Base-by-base conservation (phyloP, 2,888 invertebrate species). In the Lasioglossum marginatum region DNA sequence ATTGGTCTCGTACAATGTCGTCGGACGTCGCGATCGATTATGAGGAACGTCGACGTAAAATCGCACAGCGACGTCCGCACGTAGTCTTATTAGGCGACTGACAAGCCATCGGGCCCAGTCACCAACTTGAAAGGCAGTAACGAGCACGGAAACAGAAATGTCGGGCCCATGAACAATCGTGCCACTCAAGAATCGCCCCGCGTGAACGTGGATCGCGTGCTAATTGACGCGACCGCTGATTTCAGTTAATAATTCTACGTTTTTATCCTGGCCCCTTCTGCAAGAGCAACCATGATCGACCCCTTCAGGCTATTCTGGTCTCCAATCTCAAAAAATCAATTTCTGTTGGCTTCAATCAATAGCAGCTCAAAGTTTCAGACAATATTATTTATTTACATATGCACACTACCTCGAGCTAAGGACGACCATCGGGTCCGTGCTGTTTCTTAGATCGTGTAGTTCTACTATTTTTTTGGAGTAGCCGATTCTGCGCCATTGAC, bases 121-220 rank as follows among this genome's bases (percentile, higher is more conserved):
- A 2, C 63, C 66, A 31, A 70, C 76, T 71, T 37, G 31, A 60
- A 40, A 77, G 63, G 27, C 57, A 63, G 68, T 90, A 90, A 89
- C 71, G 82, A 84, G 78, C 60, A 76, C 79, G 66, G 74, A 75
- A 90, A 80, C 77, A 78, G 85, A 82, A 70, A 83, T 72, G 76
- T 76, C 81, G 68, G 34, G 6, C 66, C 45, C 76, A 48, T 45
- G 71, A 85, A 77, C 77, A 83, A 85, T 84, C 79, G 68, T 80
- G 87, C 75, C 90, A 74, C 79, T 90, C 83, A 82, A 60, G 27
- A 83, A 89, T 87, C 89, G 75, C 70, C 84, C 89, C 66, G 87
- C 83, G 75, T 68, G 72, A 82, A 84, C 31, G 37, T n/a, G 12
- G 19, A 71, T 31, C 40, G 85, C 82, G 74, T 87, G 52, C 78